Evolutionary conservation across 2,888 invertebrate genomes (phyloP).

Genomic region (Euphydryas editha): DNA sequence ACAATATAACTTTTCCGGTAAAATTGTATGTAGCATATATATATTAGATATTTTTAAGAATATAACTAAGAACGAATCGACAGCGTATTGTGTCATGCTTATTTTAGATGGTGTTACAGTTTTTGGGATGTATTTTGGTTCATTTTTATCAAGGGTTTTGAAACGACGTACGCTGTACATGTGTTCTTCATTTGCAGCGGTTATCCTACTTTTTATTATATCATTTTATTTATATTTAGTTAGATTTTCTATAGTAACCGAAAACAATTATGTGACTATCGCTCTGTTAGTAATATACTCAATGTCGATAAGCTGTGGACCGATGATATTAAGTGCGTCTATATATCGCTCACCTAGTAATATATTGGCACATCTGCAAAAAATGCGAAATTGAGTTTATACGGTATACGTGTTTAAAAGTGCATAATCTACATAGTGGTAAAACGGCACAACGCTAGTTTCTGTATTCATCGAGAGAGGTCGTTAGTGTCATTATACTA

Average conservation of each 20-base stretch:
- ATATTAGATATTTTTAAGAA: slow-evolving; percentile 58
- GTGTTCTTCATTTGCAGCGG: slow-evolving; percentile 53
- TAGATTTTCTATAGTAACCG: slow-evolving; percentile 47
- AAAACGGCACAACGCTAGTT: too few species aligned
- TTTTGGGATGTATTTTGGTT: slow-evolving; percentile 46
- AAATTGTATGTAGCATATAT: slow-evolving; percentile 56
- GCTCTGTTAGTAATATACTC: slow-evolving; percentile 55
- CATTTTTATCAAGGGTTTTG: slow-evolving; percentile 42
- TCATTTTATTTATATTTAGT: slow-evolving; percentile 60
- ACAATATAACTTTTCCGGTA: slow-evolving; percentile 59
- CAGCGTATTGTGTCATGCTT: slow-evolving; percentile 62
- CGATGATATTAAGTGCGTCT: slow-evolving; percentile 60
- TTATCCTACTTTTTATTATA: slow-evolving; percentile 56
- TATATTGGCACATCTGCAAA: too few species aligned
- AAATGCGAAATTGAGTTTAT: too few species aligned
- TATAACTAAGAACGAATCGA: slow-evolving; percentile 55
- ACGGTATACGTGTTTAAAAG: too few species aligned
- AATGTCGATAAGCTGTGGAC: slow-evolving; percentile 61
- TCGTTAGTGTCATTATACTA: too few species aligned
- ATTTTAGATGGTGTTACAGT: slow-evolving; percentile 65
- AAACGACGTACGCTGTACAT: slow-evolving; percentile 54
- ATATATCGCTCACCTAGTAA: too few species aligned
- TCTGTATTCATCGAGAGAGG: too few species aligned
- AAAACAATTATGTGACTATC: slow-evolving; percentile 54
- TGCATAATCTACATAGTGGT: too few species aligned